Base-by-base conservation (phyloP, 2,888 invertebrate species). In the Diaphora mendica region DNA sequence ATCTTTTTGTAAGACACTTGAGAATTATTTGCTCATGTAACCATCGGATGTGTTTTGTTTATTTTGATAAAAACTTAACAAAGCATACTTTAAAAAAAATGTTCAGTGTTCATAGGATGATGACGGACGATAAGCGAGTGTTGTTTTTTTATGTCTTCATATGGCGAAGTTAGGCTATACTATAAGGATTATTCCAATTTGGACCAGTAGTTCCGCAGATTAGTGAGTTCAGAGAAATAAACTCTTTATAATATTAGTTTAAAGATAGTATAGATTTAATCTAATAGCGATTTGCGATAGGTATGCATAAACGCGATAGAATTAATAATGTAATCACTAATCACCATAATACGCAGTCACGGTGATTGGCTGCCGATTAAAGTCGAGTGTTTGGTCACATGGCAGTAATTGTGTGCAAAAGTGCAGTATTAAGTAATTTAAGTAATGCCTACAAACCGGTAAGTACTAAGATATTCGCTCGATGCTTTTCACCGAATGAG, bases 331-430 rank as follows among this genome's bases (percentile, higher is more conserved):
- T 67, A 67, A 71, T 67, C 42, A 66, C 59, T 66, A 66, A 71
- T 66, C 30, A 66, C 59, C 44, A 23, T 62, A 23, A 62, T 55
- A 48, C 64, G 33, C 65, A 55, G 72, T 72, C 72, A 72, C 67
- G 72, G 67, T 59, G 44, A 67, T 72, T 72, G 72, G 33, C 62
- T n/a, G 39, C 26, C 67, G 67, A 72, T 72, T 72, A 68, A 72
- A 68, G 26, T n/a, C 69, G 39, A 42, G 15, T 39, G 66, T 59
- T 72, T 44, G 51, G 55, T 35, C 20, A 13, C 39, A 55, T 39
- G 39, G 65, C 39, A 17, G 15, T 55, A 8, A 35, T 39, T 35
- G 42, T 15, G 26, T 26, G n/a, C 13, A 62, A 62, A 62, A 62
- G 62, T 59, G 26, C 62, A 62, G 30, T 30, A 62, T 62, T 62